phyloP scores from a whole-genome alignment of 2,888 invertebrate species.

The Scrobipalpa costella region DNA sequence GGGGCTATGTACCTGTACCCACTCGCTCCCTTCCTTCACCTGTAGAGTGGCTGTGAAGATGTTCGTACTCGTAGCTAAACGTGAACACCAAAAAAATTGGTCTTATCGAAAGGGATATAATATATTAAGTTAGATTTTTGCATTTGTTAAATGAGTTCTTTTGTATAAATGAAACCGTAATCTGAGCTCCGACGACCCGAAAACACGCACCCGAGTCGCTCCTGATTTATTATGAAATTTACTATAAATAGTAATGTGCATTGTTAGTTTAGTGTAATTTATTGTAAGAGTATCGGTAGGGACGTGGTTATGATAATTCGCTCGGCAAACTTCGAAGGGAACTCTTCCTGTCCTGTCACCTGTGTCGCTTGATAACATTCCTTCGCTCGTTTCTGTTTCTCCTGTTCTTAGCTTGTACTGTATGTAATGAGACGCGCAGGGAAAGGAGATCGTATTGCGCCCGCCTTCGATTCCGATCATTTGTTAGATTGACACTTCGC shows the following conservation, averaged over 20 bases:
- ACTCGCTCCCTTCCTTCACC: conserved; percentile 31
- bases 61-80: conserved; percentile 62
- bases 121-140: conserved; percentile 62
- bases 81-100: conserved; percentile 67
- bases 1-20: neutral
- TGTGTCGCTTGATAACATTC: conserved; percentile 71
- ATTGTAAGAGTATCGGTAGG: conserved; percentile 74
- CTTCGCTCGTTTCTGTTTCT: conserved; percentile 64
- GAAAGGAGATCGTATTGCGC: conserved; percentile 4
- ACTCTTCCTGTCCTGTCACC: conserved; percentile 66
- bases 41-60: conserved; percentile 75
- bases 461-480: neutral
- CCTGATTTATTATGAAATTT: conserved; percentile 61
- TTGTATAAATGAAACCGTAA: conserved; percentile 49
- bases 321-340: conserved; percentile 55
- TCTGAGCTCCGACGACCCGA: too few relatives aligned
- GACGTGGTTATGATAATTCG: conserved; percentile 64
- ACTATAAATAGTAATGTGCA: conserved; percentile 71
- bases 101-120: conserved; percentile 54
- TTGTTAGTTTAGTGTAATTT: conserved; percentile 77
- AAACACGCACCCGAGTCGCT: too few relatives aligned
- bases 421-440: neutral
- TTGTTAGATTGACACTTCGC: neutral
- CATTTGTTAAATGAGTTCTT: conserved; percentile 50
- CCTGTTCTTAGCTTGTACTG: conserved; percentile 40